Evolutionary conservation across 2,797 vertebrate genomes (phyloP).

Genomic region (Hippopotamyrus pictus): DNA sequence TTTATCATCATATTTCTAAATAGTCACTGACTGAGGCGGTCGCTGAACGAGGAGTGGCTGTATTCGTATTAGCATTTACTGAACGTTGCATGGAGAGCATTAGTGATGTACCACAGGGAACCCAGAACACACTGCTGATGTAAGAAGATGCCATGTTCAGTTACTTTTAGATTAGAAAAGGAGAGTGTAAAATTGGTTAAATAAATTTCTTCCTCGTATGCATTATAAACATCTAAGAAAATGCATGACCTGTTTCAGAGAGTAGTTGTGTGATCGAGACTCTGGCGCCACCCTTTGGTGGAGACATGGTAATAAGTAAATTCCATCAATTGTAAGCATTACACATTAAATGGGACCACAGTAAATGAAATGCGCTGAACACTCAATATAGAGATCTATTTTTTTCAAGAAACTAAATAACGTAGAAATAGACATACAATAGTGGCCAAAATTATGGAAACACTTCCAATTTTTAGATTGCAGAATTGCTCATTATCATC

Average conservation of each 20-base stretch:
- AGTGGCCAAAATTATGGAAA: neutral
- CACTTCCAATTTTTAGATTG: neutral
- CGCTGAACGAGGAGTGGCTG: neutral
- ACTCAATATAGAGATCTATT: neutral
- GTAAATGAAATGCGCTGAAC: neutral
- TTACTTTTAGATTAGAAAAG: neutral
- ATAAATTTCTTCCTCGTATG: neutral
- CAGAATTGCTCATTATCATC: neutral
- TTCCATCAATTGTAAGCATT: neutral
- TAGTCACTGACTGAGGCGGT: neutral
- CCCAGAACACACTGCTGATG: neutral
- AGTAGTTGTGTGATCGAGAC: neutral
- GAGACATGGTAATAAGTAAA: neutral
- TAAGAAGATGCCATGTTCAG: neutral
- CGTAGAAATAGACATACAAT: neutral
- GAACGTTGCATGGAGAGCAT: neutral
- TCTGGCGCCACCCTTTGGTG: neutral
- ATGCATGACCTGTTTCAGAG: neutral
- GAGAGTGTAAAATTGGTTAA: neutral
- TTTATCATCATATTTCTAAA: neutral
- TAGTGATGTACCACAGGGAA: neutral
- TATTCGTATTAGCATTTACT: neutral
- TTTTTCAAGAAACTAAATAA: neutral
- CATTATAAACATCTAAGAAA: neutral
- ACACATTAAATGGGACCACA: no score